Evolutionary conservation across 1,140 invertebrate genomes (phyloP).

Genomic region (Armadillidium nasatum): DNA sequence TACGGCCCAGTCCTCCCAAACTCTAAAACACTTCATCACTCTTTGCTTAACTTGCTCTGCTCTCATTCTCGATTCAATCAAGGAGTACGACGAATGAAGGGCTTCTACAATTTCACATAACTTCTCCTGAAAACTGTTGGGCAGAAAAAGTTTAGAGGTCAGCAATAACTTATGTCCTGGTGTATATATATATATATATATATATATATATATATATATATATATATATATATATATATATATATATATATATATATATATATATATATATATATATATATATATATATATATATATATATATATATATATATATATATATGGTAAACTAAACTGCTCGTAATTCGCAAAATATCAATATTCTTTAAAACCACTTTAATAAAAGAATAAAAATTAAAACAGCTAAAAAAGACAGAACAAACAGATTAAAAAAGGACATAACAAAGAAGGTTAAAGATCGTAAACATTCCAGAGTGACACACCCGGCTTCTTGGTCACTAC

Average conservation of each 20-base stretch:
- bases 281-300: too few species aligned
- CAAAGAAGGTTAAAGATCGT: too few species aligned
- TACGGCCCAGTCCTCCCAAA: constrained; percentile 97
- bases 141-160: constrained; percentile 11
- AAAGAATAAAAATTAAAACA: too few species aligned
- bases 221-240: constrained; percentile 13
- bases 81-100: constrained; percentile 68
- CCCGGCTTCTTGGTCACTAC: too few species aligned
- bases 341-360: too few species aligned
- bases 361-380: too few species aligned
- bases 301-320: too few species aligned
- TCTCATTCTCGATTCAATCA: constrained; percentile 80
- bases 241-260: background rate
- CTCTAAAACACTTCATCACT: constrained; percentile 87
- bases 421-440: too few species aligned
- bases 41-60: constrained; percentile 94
- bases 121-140: constrained; percentile 73
- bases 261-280: too few species aligned
- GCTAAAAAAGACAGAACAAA: too few species aligned
- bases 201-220: constrained; percentile 12
- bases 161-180: constrained; percentile 9
- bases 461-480: too few species aligned
- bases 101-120: constrained; percentile 82
- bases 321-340: too few species aligned
- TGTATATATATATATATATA: constrained; percentile 12